Base-by-base conservation (phyloP, 2,888 invertebrate species). In the Cephus pulcher region DNA sequence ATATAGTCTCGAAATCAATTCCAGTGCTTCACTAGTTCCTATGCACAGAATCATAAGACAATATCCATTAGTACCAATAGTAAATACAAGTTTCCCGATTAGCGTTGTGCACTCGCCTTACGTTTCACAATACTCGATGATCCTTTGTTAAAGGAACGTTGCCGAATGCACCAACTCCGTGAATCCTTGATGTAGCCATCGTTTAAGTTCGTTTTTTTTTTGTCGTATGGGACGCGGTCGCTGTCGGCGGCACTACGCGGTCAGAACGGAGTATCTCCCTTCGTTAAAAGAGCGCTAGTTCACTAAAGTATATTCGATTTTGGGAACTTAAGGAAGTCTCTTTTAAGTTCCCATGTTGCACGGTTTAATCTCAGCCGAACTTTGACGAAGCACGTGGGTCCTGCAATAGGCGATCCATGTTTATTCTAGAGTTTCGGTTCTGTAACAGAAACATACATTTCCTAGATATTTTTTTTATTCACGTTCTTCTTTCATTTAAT, bases 311-410 rank as follows among this genome's bases (percentile, higher is more conserved):
- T 88, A 86, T 84, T 77, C 76, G 83, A 80, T 84, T 82, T 77
- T 82, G 86, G 88, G 88, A 88, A 89, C 88, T 87, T 83, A 85
- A 88, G 82, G 81, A 86, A 83, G 86, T 89, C 85, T 87, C 85
- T 86, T 86, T 90, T 89, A 91, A 87, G 91, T 91, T 90, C 91
- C 91, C 91, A 91, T 91, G 86, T 82, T 91, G 89, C 82, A 82
- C 79, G 76, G 76, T 81, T 74, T 33, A 79, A 76, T 84, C 81
- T 91, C 90, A 91, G 86, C 91, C 91, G 86, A 90, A 91, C 85
- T 91, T 91, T 82, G 91, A 91, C 68, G 91, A 91, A 82, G 91
- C 91, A 80, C 91, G 87, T 76, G 91, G 91, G 81, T 91, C 91
- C 84, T 90, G 90, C 82, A 89, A 86, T 81, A 91, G 86, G 80